Evolutionary conservation across 2,888 invertebrate genomes (phyloP).

Genomic region (Hypsopygia costalis): DNA sequence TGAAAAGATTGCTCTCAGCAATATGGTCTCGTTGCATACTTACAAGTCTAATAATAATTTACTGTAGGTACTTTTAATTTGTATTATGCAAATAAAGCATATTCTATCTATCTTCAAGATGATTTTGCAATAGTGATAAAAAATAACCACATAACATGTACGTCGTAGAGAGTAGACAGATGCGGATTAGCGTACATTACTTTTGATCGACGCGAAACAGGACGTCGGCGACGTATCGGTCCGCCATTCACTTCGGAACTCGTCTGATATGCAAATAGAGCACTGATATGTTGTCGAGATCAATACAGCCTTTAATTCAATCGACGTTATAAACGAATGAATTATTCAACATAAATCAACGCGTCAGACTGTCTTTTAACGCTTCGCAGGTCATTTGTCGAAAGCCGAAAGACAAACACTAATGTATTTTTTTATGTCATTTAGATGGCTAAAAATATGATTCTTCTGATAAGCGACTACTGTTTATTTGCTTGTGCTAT

Average conservation of each 20-base stretch:
- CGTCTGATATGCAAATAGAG: constrained; percentile 60
- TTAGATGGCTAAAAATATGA: too few relatives aligned
- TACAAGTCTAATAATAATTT: too few relatives aligned
- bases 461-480: too few relatives aligned
- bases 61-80: too few relatives aligned
- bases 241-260: constrained; percentile 33
- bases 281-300: constrained; percentile 44
- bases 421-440: too few relatives aligned
- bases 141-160: too few relatives aligned
- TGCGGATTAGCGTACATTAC: background rate
- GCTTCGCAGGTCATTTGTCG: constrained; percentile 33
- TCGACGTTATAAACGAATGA: constrained; percentile 47
- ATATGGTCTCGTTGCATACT: too few relatives aligned
- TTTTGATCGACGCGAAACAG: constrained; percentile 16
- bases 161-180: background rate
- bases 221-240: constrained; percentile 23
- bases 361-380: constrained; percentile 46
- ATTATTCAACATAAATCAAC: constrained; percentile 55
- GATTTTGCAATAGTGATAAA: too few relatives aligned
- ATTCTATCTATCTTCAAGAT: too few relatives aligned
- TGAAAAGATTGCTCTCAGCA: too few relatives aligned
- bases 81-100: too few relatives aligned
- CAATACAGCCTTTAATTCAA: constrained; percentile 54
- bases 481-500: too few relatives aligned
- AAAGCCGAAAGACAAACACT: constrained; percentile 17